Percentiles rank a stretch among this genome's conserved stretches.
phyloP scores from a whole-genome alignment of 2,113 vertebrate genomes.

The Entomyzon cyanotis region DNA sequence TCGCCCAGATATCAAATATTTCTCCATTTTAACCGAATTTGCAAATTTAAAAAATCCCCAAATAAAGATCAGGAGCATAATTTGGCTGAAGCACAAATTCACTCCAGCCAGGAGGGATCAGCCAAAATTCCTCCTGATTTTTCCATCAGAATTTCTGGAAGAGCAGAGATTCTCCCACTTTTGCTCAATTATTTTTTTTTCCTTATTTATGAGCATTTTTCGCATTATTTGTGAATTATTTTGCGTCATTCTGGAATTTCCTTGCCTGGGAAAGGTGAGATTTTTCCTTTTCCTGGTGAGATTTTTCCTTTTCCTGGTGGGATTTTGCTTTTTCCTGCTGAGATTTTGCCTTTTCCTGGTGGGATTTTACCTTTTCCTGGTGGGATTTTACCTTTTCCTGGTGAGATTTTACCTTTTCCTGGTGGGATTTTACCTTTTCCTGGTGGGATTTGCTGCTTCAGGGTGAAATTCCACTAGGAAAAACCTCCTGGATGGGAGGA shows the following conservation, averaged over 20 bases:
- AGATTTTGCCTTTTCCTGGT: no score
- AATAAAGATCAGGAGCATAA: not conserved
- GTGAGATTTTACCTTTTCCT: no score
- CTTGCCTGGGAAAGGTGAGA: no score
- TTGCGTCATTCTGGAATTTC: no score
- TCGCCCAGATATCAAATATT: not conserved
- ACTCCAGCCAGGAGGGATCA: not conserved
- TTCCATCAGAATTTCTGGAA: not conserved
- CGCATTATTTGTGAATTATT: not conserved
- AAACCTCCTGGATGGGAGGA: not conserved
- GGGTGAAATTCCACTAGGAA: not conserved
- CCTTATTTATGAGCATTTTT: not conserved
- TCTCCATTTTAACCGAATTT: not conserved
- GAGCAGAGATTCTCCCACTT: not conserved
- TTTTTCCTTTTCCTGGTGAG: no score
- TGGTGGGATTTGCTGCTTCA: no score
- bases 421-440: no score
- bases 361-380: not conserved
- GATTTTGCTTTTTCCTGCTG: no score
- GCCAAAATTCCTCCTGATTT: not conserved
- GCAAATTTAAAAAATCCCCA: not conserved
- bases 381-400: no score
- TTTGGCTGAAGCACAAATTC: not conserved
- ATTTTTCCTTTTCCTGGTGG: no score
- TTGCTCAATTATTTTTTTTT: not conserved